Evolutionary conservation across 2,113 vertebrate genomes (phyloP).

Genomic region (Manacus vitellinus): DNA sequence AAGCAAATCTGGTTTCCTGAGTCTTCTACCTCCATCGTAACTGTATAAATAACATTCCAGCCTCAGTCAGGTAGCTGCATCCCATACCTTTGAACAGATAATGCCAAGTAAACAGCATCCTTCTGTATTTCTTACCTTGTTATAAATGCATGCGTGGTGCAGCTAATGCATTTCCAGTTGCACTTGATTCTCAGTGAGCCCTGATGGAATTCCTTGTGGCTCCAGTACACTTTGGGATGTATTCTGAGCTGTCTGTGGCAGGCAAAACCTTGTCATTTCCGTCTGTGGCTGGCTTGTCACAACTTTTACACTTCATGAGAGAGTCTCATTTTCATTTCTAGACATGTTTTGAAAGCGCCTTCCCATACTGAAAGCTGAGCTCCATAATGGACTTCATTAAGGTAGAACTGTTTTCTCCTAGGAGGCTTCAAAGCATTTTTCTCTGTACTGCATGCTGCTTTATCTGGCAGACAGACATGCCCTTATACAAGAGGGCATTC

Average conservation of each 20-base stretch:
- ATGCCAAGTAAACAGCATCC: background rate
- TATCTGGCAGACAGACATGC: background rate
- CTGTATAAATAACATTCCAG: background rate
- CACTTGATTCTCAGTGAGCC: background rate
- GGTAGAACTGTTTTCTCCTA: slow-evolving; percentile 23
- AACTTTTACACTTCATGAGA: slow-evolving; percentile 33
- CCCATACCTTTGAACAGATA: background rate
- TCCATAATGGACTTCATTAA: slow-evolving; percentile 59
- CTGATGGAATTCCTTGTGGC: slow-evolving; percentile 10
- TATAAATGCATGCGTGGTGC: background rate
- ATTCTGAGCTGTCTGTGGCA: slow-evolving; percentile 32
- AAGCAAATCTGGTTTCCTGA: background rate
- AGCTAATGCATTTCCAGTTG: background rate
- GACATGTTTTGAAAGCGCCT: slow-evolving; percentile 7
- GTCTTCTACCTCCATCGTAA: background rate
- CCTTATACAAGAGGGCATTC: slow-evolving; percentile 12
- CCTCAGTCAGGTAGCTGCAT: background rate
- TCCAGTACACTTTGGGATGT: background rate
- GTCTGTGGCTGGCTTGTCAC: slow-evolving; percentile 33
- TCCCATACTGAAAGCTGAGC: slow-evolving; percentile 22
- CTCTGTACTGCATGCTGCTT: background rate
- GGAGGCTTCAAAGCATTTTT: slow-evolving; percentile 46
- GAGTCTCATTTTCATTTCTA: slow-evolving; percentile 26
- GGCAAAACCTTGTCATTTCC: slow-evolving; percentile 38
- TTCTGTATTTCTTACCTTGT: background rate